These are phyloP conservation scores for Limonius californicus DNA, from an alignment of 1,140 invertebrate species.

Conservation along the genomic window DNA sequence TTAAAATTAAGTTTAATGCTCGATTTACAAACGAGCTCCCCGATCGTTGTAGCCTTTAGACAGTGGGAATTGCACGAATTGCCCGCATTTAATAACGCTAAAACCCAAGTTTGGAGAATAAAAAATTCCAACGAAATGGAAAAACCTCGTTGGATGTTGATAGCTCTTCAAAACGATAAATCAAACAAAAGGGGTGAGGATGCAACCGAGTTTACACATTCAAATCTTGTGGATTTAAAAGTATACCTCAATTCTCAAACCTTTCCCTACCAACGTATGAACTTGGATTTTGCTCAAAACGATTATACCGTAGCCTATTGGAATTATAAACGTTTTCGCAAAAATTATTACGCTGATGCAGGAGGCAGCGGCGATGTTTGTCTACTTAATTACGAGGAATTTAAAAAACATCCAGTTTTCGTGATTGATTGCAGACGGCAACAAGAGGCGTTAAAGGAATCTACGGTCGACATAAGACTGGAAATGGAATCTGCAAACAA, in stretches of 20 bases:
- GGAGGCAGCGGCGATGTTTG: slow-evolving; percentile 21
- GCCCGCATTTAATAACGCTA: slow-evolving; percentile 28
- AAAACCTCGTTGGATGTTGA: slow-evolving; percentile 31
- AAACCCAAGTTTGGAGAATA: slow-evolving; percentile 7
- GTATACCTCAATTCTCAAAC: slow-evolving; percentile 6
- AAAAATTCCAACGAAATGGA: slow-evolving; percentile 4
- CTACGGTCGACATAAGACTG: slow-evolving; percentile 31
- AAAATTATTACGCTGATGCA: slow-evolving; percentile 29
- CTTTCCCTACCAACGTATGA: slow-evolving; percentile 14
- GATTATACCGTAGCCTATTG: slow-evolving; percentile 21
- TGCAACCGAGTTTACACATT: slow-evolving; percentile 13
- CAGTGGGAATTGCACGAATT: slow-evolving; percentile 26
- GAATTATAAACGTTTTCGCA: slow-evolving; percentile 35
- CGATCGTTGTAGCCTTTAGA: slow-evolving; percentile 22
- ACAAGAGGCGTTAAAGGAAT: slow-evolving; percentile 28
- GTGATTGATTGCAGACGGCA: slow-evolving; percentile 35
- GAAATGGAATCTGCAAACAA: slow-evolving; percentile 30
- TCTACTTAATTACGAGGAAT: slow-evolving; percentile 11
- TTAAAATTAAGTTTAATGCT: slow-evolving; percentile 10
- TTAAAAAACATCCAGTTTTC: slow-evolving; percentile 23
- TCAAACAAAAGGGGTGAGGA: slow-evolving; percentile 19
- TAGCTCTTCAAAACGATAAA: slow-evolving; percentile 26
- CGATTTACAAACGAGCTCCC: slow-evolving; percentile 15
- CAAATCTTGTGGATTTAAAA: slow-evolving; percentile 11
- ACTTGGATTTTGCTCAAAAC: slow-evolving; percentile 2